Base-by-base conservation (phyloP, 2,797 vertebrate species). In the Chelonia mydas region DNA sequence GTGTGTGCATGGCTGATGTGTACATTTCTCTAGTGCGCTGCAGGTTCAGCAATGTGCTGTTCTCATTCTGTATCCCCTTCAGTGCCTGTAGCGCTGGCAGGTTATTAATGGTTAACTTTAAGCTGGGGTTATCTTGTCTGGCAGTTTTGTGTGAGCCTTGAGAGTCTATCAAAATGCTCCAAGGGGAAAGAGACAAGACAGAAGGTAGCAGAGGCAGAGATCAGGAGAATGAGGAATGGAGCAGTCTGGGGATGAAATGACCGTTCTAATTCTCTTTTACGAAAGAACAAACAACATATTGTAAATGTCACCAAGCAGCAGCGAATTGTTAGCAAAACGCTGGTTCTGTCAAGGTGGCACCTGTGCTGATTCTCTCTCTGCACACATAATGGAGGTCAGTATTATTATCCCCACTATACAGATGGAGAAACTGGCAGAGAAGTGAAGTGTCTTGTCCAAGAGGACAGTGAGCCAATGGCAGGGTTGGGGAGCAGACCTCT, bases 321-420 rank as follows among this genome's bases (percentile, higher is more conserved):
- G 10, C 10, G 41, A 72, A 41, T 23, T 3, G 3, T 37, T 72
- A 41, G 19, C 45, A 21, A 47, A 74, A 54, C 5, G 41, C 86
- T 41, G 68, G 82, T 50, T 3, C 16, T 49, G 25, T 6, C 51
- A 81, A 72, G 0, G 1, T 4, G 72, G 17, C 0, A 0, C 17
- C 94, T 65, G 11, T 82, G 65, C 5, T 49, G 87, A 51, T 3
- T 0, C 1, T 2, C 17, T 7, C 31, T 27, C 54, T 57, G 61
- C 15, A 41, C 27, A 28, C 21, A 27, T 4, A 8, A 2, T 80
- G 33, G 10, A 53, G 88, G 55, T 1, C 10, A 5, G 86, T 45
- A 23, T 2, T 89, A 80, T 92, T 82, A 19, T 61, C 87, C 17
- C 15, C 49, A 23, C 21, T 21, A 0, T 88, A 23, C 12, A 25